phyloP scores from a whole-genome alignment of 37 sponge, comb jelly and placozoan genomes.

The Axinella damicornis region DNA sequence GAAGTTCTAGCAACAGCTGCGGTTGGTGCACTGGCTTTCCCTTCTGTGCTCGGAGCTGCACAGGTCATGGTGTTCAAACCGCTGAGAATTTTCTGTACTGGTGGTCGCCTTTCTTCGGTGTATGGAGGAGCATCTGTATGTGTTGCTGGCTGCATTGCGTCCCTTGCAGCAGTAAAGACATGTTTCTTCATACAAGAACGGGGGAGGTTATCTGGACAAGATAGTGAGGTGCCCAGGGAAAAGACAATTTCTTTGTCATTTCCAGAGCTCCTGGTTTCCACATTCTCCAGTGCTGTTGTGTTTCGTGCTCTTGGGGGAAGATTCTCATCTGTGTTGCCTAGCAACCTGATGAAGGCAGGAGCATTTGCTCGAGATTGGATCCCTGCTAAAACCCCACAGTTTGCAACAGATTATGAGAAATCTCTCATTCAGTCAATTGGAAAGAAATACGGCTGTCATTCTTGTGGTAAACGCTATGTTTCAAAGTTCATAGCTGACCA shows the following conservation, averaged over 20 bases:
- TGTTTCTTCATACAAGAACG: neutral
- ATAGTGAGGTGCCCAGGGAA: neutral
- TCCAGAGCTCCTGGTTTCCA: slow-evolving; percentile 40
- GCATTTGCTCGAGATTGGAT: slow-evolving; percentile 74
- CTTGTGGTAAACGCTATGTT: slow-evolving; percentile 59
- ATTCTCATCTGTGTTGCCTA: slow-evolving; percentile 75
- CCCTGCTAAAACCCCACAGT: slow-evolving; percentile 46
- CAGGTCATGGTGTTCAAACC: slow-evolving; percentile 72
- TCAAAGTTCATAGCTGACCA: slow-evolving; percentile 69
- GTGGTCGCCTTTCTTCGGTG: slow-evolving; percentile 13
- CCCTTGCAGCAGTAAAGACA: slow-evolving; percentile 30
- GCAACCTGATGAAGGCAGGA: slow-evolving; percentile 66
- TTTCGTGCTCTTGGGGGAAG: slow-evolving; percentile 78
- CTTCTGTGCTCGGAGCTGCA: slow-evolving; percentile 42
- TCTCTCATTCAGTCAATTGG: slow-evolving; percentile 48
- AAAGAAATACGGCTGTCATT: slow-evolving; percentile 71
- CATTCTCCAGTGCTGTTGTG: slow-evolving; percentile 31
- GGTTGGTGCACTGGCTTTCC: slow-evolving; percentile 68
- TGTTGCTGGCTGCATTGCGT: slow-evolving; percentile 45
- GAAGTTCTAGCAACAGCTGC: slow-evolving; percentile 2
- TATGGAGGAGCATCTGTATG: slow-evolving; percentile 55
- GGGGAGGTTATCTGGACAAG: neutral
- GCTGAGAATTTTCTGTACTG: slow-evolving; percentile 29
- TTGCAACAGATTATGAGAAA: slow-evolving; percentile 47
- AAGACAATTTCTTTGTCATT: neutral